Percentiles rank a stretch among this genome's conserved stretches.
Evolutionary conservation across 2,888 invertebrate species (phyloP).

Genomic region (Cataglyphis altisquamis): DNA sequence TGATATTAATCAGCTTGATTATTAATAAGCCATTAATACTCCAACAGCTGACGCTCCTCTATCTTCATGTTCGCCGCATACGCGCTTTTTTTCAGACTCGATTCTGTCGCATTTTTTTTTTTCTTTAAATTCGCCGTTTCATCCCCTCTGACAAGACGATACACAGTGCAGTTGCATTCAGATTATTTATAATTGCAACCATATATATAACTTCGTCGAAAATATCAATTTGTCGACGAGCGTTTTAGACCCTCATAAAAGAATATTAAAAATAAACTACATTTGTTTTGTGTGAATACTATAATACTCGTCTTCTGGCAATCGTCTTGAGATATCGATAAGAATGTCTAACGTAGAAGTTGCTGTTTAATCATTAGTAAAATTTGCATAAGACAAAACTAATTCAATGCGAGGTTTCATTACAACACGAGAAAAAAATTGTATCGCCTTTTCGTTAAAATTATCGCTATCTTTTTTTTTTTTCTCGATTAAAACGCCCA

Average conservation of each 20-base stretch:
- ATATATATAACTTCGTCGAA: neutral
- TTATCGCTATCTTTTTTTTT: neutral
- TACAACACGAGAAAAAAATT: neutral
- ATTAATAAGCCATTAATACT: constrained; percentile 55
- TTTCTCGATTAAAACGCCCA: constrained; percentile 26
- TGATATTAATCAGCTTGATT: constrained; percentile 52
- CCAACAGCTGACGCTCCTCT: constrained; percentile 30
- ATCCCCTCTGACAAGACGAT: constrained; percentile 8
- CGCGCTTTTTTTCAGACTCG: constrained; percentile 41
- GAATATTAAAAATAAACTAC: neutral
- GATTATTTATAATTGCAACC: constrained; percentile 3
- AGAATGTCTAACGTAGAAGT: neutral
- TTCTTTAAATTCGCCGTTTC: neutral
- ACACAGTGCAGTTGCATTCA: no score
- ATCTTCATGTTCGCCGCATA: constrained; percentile 35
- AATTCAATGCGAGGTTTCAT: neutral
- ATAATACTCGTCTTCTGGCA: neutral
- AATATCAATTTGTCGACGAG: neutral
- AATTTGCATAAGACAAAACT: neutral
- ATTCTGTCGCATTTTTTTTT: constrained; percentile 43
- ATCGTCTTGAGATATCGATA: neutral
- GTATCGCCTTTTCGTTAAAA: neutral
- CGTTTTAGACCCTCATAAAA: neutral
- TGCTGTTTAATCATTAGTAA: neutral
- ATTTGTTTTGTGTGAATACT: no score